Percentiles rank a stretch among this genome's conserved stretches.
These are phyloP conservation scores for Cryptocheilus praepositus DNA, from an alignment of 2,888 invertebrate species.

Conservation along the genomic window DNA sequence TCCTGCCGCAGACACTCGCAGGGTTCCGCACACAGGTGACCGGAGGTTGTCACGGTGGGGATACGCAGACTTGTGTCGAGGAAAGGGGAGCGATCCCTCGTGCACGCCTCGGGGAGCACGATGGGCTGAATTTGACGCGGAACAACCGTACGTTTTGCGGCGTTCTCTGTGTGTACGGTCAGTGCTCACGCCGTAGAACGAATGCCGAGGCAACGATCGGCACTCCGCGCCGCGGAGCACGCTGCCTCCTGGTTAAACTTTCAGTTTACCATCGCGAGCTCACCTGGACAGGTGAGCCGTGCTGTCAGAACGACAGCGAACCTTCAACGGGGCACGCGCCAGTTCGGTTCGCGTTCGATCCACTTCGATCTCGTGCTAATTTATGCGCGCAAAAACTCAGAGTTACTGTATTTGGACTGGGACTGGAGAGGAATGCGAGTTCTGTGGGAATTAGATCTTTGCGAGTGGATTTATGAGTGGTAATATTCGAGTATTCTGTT, in stretches of 20 bases:
- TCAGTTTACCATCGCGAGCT: conserved; percentile 66
- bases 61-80: conserved; percentile 15
- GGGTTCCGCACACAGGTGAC: conserved; percentile 38
- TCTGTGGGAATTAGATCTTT: too few species aligned
- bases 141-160: conserved; percentile 60
- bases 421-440: too few species aligned
- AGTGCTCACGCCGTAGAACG: conserved; percentile 58
- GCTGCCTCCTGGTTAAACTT: conserved; percentile 44
- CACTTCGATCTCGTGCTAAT: too few species aligned
- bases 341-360: not conserved
- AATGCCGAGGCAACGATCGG: conserved; percentile 51
- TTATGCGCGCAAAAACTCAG: too few species aligned
- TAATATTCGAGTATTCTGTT: too few species aligned
- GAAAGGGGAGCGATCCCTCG: conserved; percentile 25
- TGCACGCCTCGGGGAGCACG: conserved; percentile 61
- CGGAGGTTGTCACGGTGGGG: conserved; percentile 37
- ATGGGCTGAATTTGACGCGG: conserved; percentile 62
- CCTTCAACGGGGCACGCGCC: not conserved
- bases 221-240: conserved; percentile 32
- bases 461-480: too few species aligned
- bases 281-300: conserved; percentile 48
- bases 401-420: too few species aligned
- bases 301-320: not conserved
- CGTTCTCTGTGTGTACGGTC: conserved; percentile 56
- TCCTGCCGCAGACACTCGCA: conserved; percentile 25